Evolutionary conservation across 2,113 vertebrate species (phyloP).

Genomic region (Boleophthalmus pectinirostris): DNA sequence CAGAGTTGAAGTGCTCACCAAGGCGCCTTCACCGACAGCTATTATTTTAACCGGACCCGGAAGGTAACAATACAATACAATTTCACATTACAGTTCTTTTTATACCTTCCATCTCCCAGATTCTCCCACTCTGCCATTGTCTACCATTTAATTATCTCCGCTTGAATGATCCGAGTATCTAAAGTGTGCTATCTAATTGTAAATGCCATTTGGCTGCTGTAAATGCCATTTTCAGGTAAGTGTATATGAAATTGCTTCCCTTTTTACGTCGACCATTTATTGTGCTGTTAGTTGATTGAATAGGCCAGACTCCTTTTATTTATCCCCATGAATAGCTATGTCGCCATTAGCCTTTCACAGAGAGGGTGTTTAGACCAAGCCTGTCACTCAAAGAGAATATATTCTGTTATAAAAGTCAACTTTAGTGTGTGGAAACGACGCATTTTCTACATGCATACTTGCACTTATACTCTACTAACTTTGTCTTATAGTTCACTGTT

Average conservation of each 20-base stretch:
- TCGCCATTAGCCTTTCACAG: constrained; percentile 34
- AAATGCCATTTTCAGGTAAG: constrained; percentile 72
- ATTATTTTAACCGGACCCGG: constrained; percentile 43
- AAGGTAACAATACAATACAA: constrained; percentile 52
- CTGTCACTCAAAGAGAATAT: constrained; percentile 45
- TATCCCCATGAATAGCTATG: constrained; percentile 63
- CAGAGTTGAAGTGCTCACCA: constrained; percentile 25
- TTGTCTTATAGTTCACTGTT: not conserved
- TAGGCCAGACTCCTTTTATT: constrained; percentile 71
- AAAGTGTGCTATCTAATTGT: constrained; percentile 65
- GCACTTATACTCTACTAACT: not conserved
- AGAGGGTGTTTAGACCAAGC: constrained; percentile 54
- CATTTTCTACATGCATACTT: not conserved
- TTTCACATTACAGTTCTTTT: constrained; percentile 24
- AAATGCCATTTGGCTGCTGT: constrained; percentile 76
- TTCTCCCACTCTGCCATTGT: constrained; percentile 59
- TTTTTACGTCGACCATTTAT: constrained; percentile 79
- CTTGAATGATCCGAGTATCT: constrained; percentile 58
- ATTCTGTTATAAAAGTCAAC: not conserved
- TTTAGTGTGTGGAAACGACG: not conserved
- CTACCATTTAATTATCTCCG: constrained; percentile 63
- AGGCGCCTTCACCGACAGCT: constrained; percentile 5
- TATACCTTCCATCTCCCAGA: constrained; percentile 33
- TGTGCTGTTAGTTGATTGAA: constrained; percentile 78
- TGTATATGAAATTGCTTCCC: constrained; percentile 78